A percentile compares a stretch with the other conserved stretches of the same genome.
Evolutionary conservation across 1,140 invertebrate species (phyloP).

Genomic region (Rhizoglyphus robini): DNA sequence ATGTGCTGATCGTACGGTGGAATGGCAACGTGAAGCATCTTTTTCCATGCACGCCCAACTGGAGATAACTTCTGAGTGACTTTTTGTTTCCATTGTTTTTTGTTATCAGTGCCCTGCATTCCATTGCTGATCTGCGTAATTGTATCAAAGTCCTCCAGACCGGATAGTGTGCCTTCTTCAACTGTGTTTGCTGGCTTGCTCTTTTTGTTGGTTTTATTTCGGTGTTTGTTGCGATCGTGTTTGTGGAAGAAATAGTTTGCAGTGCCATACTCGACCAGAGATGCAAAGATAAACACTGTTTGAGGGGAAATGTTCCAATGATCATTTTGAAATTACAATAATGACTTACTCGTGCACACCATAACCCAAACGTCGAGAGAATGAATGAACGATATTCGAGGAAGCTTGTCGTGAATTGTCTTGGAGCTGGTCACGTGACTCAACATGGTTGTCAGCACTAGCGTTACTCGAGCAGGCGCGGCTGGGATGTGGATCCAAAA

Average conservation of each 20-base stretch:
- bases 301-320: background rate
- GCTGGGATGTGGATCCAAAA: constrained; percentile 53
- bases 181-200: background rate
- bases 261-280: constrained; percentile 36
- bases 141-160: too few relatives aligned
- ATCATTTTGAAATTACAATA: background rate
- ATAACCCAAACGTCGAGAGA: constrained; percentile 43
- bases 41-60: background rate
- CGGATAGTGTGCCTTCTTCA: background rate
- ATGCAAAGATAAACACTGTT: constrained; percentile 47
- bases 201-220: background rate
- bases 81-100: background rate
- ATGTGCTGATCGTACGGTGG: constrained; percentile 10
- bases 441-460: constrained; percentile 46
- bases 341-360: constrained; percentile 33
- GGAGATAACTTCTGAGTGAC: background rate
- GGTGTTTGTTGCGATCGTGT: constrained; percentile 22
- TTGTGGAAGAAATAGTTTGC: constrained; percentile 45
- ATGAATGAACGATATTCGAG: constrained; percentile 40
- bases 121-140: background rate
- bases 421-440: constrained; percentile 34
- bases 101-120: too few relatives aligned
- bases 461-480: constrained; percentile 47
- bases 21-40: background rate
- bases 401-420: constrained; percentile 23